Conservation (phyloP, 2,113 vertebrate genomes). For the Nothoprocta perdicaria region DNA sequence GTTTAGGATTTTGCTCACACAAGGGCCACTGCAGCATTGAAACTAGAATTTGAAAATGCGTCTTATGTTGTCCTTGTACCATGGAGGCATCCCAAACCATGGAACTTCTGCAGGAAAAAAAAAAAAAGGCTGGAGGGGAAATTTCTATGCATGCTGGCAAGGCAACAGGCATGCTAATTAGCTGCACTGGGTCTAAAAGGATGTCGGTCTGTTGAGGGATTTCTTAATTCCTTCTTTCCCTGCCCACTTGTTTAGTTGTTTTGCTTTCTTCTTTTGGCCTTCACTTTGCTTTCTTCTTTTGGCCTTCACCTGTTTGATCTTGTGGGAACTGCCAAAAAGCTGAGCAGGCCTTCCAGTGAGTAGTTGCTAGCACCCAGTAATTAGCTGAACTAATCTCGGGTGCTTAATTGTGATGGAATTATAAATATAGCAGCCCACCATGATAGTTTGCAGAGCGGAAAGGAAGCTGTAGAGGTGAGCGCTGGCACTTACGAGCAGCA, state of each 20-base stretch:
- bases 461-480: not conserved
- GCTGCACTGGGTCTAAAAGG: conserved; percentile 36
- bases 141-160: conserved; percentile 14
- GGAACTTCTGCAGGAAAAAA: conserved; percentile 35
- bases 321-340: conserved; percentile 48
- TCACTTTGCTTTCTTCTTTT: conserved; percentile 63
- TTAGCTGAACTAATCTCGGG: conserved; percentile 63
- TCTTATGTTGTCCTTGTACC: not conserved
- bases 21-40: not conserved
- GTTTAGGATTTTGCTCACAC: not conserved
- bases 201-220: conserved; percentile 36
- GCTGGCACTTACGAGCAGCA: not conserved
- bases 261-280: conserved; percentile 58
- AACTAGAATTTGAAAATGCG: not conserved
- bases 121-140: conserved; percentile 20
- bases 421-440: conserved; percentile 37
- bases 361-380: conserved; percentile 63
- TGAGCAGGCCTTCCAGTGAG: conserved; percentile 37
- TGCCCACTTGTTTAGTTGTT: conserved; percentile 55
- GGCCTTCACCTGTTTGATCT: conserved; percentile 65
- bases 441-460: not conserved
- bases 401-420: conserved; percentile 56
- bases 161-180: conserved; percentile 49
- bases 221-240: conserved; percentile 59
- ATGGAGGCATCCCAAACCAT: conserved; percentile 9